A percentile compares a stretch with the other conserved stretches of the same genome.
These are phyloP conservation scores for Labroides dimidiatus DNA, from an alignment of 2,797 vertebrate species.

Conservation along the genomic window DNA sequence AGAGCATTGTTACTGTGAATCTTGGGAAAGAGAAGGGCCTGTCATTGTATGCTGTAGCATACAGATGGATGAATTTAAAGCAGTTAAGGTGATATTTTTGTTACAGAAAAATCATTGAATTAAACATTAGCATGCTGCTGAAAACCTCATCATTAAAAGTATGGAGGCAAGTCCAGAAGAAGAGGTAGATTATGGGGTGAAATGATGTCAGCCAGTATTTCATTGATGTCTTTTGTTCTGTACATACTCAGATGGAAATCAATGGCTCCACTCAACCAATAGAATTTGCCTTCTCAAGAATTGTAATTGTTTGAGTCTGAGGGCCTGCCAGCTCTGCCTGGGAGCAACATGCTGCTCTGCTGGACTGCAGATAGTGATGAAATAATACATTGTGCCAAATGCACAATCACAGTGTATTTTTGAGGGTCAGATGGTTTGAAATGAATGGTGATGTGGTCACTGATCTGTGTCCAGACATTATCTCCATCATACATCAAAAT, in stretches of 20 bases:
- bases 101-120: constrained; percentile 35
- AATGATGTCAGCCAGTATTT: constrained; percentile 65
- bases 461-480: constrained; percentile 65
- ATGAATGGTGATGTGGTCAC: constrained; percentile 51
- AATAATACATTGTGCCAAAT: constrained; percentile 43
- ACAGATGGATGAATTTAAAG: constrained; percentile 27
- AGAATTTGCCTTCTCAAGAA: constrained; percentile 72
- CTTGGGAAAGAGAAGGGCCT: constrained; percentile 14
- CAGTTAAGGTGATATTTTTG: constrained; percentile 45
- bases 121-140: constrained; percentile 43
- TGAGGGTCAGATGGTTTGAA: constrained; percentile 40
- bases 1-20: constrained; percentile 35
- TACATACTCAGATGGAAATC: constrained; percentile 72
- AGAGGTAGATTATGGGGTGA: constrained; percentile 36
- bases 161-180: constrained; percentile 32
- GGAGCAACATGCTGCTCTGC: constrained; percentile 50
- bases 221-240: constrained; percentile 67
- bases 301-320: constrained; percentile 66
- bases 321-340: constrained; percentile 46
- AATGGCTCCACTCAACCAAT: constrained; percentile 67
- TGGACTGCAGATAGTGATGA: constrained; percentile 60
- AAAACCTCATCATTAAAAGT: constrained; percentile 48
- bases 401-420: constrained; percentile 50
- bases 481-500: constrained; percentile 46
- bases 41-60: constrained; percentile 25